Evolutionary conservation across 2,113 vertebrate species (phyloP).

Genomic region (Tragelaphus strepsiceros): DNA sequence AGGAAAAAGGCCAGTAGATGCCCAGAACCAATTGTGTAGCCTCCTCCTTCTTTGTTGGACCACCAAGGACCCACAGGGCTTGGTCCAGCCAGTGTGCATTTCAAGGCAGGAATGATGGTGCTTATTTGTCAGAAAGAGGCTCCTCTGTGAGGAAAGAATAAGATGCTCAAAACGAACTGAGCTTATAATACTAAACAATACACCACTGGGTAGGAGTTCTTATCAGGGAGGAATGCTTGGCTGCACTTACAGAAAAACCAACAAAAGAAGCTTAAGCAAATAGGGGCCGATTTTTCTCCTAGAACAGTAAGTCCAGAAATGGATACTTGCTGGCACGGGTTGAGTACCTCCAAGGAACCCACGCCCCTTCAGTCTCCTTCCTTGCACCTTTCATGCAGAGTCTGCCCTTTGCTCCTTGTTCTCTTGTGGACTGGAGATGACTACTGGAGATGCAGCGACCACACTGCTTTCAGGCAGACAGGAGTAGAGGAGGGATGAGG

Average conservation of each 20-base stretch:
- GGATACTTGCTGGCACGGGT: background rate
- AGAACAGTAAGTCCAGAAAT: background rate
- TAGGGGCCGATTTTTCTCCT: background rate
- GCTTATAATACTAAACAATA: too few species aligned
- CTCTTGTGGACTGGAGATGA: background rate
- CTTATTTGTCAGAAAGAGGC: background rate
- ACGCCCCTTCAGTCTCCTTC: background rate
- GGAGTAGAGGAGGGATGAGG: too few species aligned
- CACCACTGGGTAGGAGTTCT: background rate
- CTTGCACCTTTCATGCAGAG: background rate
- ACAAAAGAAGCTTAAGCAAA: background rate
- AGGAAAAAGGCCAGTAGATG: background rate
- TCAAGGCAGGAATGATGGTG: background rate
- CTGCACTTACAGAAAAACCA: background rate
- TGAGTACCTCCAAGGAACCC: background rate
- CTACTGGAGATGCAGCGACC: background rate
- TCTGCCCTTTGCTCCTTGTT: background rate
- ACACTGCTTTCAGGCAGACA: background rate
- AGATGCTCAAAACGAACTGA: background rate
- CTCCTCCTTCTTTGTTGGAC: background rate
- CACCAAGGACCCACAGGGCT: background rate
- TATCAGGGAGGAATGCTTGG: fast-evolving
- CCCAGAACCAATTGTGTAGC: background rate
- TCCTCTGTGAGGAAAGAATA: background rate
- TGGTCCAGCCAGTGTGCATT: background rate